A percentile compares a stretch with the other conserved stretches of the same genome.
These are phyloP conservation scores for Drosophila littoralis DNA, from an alignment of 1,140 invertebrate species.

Conservation along the genomic window DNA sequence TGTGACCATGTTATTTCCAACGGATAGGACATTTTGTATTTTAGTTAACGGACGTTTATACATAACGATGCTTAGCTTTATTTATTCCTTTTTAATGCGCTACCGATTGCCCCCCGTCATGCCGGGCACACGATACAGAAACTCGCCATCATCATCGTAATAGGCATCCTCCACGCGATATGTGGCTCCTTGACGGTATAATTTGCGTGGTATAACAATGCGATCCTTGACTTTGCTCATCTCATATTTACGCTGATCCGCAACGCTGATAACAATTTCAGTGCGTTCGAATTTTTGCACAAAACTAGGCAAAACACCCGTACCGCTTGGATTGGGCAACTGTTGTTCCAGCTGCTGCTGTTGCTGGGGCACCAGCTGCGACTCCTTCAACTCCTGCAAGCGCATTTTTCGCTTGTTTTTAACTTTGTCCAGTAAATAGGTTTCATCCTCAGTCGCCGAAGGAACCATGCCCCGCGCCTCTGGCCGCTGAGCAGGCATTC, in stretches of 20 bases:
- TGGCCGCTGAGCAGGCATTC: slow-evolving; percentile 3
- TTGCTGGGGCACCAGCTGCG: slow-evolving; percentile 23
- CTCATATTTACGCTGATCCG: slow-evolving; percentile 66
- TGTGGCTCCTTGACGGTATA: slow-evolving; percentile 86
- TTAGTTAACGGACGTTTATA: not conserved
- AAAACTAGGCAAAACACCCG: slow-evolving; percentile 56
- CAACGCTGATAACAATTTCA: slow-evolving; percentile 66
- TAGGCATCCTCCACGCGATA: slow-evolving; percentile 91
- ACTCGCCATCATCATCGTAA: slow-evolving; percentile 90
- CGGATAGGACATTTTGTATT: not conserved
- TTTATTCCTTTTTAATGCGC: not conserved
- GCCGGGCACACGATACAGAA: slow-evolving; percentile 90
- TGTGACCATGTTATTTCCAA: not conserved
- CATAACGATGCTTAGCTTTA: not conserved
- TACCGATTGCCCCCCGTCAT: slow-evolving; percentile 76
- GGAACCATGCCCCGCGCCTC: not conserved
- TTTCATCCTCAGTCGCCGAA: slow-evolving; percentile 66
- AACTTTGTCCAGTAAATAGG: slow-evolving; percentile 74
- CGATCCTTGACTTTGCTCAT: slow-evolving; percentile 83
- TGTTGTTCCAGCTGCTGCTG: slow-evolving; percentile 11
- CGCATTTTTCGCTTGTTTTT: slow-evolving; percentile 70
- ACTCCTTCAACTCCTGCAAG: slow-evolving; percentile 60
- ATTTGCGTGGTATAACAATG: slow-evolving; percentile 88
- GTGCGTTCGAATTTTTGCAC: slow-evolving; percentile 82
- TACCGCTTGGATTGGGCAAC: slow-evolving; percentile 59